Percentiles rank a stretch among this genome's conserved stretches.
Evolutionary conservation across 2,888 invertebrate species (phyloP).

Genomic region (Carterocephalus palaemon): DNA sequence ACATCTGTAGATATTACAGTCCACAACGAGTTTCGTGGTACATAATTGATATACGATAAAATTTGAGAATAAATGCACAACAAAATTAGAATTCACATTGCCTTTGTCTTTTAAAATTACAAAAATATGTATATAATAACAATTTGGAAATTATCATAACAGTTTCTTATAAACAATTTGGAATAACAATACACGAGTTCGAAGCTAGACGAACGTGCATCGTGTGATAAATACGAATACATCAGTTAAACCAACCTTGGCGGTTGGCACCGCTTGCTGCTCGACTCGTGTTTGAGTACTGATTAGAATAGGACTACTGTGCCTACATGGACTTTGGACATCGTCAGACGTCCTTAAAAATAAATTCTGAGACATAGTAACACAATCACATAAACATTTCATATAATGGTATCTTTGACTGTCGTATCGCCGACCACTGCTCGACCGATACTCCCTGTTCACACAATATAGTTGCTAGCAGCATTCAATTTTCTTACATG

Average conservation of each 20-base stretch:
- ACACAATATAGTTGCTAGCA: constrained; percentile 32
- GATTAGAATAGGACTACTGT: constrained; percentile 37
- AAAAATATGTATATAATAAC: constrained; percentile 71
- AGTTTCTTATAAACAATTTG: constrained; percentile 71
- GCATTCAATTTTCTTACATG: constrained; percentile 7
- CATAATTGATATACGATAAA: constrained; percentile 51
- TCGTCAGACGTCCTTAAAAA: constrained; percentile 15
- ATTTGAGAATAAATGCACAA: constrained; percentile 77
- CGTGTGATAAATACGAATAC: constrained; percentile 51
- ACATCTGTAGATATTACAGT: constrained; percentile 67
- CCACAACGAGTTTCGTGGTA: constrained; percentile 71
- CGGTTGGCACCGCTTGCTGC: constrained; percentile 48
- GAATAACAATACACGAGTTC: constrained; percentile 77
- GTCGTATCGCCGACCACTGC: constrained; percentile 34
- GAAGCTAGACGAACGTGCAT: constrained; percentile 73
- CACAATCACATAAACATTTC: constrained; percentile 26
- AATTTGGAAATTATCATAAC: constrained; percentile 76
- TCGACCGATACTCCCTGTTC: constrained; percentile 34
- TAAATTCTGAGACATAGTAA: constrained; percentile 24
- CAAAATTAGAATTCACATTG: constrained; percentile 76
- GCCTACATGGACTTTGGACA: constrained; percentile 21
- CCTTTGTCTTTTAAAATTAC: constrained; percentile 74
- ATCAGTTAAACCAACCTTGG: constrained; percentile 70
- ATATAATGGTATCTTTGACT: constrained; percentile 24
- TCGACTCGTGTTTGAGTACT: constrained; percentile 54